Evolutionary conservation across 2,113 vertebrate species (phyloP).

Genomic region (Engraulis encrasicolus): DNA sequence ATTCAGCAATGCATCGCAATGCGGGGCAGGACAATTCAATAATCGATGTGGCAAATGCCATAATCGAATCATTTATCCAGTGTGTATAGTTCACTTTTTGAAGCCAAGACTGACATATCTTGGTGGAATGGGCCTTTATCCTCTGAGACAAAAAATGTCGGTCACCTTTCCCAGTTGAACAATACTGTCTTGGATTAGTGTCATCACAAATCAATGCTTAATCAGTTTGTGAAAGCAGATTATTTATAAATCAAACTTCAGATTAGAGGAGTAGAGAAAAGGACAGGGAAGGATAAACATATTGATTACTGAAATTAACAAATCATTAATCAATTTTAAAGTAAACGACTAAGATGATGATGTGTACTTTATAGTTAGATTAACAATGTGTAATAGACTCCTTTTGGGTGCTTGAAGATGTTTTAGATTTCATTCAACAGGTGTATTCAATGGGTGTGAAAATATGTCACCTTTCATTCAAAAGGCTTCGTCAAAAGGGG

Average conservation of each 20-base stretch:
- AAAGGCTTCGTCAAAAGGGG: no score
- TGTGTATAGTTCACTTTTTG: no score
- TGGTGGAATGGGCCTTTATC: neutral
- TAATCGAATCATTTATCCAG: no score
- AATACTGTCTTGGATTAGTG: neutral
- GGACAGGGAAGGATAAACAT: neutral
- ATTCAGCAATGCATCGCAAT: no score
- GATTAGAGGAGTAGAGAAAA: neutral
- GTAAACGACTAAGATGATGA: neutral
- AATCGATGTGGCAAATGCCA: no score
- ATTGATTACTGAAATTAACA: slow-evolving; percentile 40
- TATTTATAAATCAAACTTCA: neutral
- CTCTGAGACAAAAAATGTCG: neutral
- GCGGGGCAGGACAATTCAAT: no score
- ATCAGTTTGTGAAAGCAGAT: neutral
- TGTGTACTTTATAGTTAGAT: no score
- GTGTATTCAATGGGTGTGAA: no score
- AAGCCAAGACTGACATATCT: neutral
- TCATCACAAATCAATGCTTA: neutral
- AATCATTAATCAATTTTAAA: neutral
- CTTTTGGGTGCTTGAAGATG: no score
- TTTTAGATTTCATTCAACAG: no score
- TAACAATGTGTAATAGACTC: no score
- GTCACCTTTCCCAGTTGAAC: neutral
- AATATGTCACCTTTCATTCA: no score